A percentile compares a stretch with the other conserved stretches of the same genome.
Evolutionary conservation across 2,113 vertebrate species (phyloP).

Genomic region (Lepisosteus oculatus): DNA sequence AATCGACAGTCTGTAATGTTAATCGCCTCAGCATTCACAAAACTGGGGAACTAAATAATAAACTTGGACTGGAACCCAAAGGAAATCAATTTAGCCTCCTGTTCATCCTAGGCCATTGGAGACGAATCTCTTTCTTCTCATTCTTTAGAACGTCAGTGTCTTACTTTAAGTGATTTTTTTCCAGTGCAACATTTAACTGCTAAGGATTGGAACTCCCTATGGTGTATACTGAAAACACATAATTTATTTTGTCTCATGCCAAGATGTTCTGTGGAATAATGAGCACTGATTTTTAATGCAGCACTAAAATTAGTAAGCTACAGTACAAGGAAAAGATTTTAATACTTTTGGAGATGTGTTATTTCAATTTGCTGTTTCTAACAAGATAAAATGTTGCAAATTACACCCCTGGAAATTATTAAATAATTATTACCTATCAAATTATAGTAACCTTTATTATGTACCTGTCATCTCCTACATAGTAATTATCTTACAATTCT

Average conservation of each 20-base stretch:
- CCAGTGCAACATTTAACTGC: conserved; percentile 47
- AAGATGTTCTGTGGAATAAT: neutral
- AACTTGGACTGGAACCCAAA: conserved; percentile 38
- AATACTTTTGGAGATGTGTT: no score
- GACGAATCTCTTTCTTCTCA: conserved; percentile 7
- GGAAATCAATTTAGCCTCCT: conserved; percentile 49
- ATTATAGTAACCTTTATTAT: no score
- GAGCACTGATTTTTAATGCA: neutral
- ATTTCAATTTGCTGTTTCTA: no score
- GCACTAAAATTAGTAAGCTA: conserved; percentile 8
- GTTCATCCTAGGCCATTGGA: conserved; percentile 12
- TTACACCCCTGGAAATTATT: no score
- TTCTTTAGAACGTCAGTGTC: neutral
- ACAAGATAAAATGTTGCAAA: no score
- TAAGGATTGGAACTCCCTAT: conserved; percentile 36
- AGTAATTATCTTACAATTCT: no score
- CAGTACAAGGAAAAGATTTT: neutral
- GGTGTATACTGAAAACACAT: conserved; percentile 10
- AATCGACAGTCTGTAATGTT: conserved; percentile 64
- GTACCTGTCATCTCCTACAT: no score
- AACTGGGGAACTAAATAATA: conserved; percentile 48
- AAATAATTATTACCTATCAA: no score
- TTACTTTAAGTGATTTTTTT: conserved; percentile 47
- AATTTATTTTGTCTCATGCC: conserved; percentile 9
- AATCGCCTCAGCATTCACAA: conserved; percentile 45